These are phyloP conservation scores for Lethenteron camtschaticum DNA, from an alignment of 2,113 vertebrate genomes.

Conservation along the genomic window DNA sequence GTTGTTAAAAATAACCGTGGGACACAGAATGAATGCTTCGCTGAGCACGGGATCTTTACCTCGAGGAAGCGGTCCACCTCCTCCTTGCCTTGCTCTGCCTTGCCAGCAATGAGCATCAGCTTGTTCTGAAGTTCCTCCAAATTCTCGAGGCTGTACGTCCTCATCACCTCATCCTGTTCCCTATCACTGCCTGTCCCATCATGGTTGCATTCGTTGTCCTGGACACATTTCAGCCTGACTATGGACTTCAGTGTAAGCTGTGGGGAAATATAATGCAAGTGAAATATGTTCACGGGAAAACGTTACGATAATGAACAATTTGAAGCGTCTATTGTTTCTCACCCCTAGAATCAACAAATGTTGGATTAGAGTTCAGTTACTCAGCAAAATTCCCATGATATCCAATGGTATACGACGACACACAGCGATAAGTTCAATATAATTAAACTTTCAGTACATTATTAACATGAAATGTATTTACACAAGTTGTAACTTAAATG, in stretches of 20 bases:
- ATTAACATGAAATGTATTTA: too few species aligned
- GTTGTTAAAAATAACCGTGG: too few species aligned
- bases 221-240: slow-evolving; percentile 29
- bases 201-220: slow-evolving; percentile 18
- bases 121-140: slow-evolving; percentile 73
- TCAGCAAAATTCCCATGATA: background rate
- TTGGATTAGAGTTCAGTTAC: background rate
- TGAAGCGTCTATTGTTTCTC: background rate
- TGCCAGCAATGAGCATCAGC: slow-evolving; percentile 85
- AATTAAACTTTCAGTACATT: too few species aligned
- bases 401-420: background rate
- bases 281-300: slow-evolving; percentile 1
- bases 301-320: background rate
- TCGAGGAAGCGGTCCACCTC: slow-evolving; percentile 71
- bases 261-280: slow-evolving; percentile 1
- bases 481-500: too few species aligned
- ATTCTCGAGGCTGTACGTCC: slow-evolving; percentile 45
- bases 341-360: background rate
- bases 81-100: slow-evolving; percentile 43
- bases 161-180: slow-evolving; percentile 10
- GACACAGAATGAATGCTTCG: too few species aligned
- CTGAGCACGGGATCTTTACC: slow-evolving; percentile 21
- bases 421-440: too few species aligned
- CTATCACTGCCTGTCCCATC: too few species aligned
- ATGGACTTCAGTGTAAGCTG: slow-evolving; percentile 45